Conservation (phyloP, 2,888 invertebrate genomes). For the Athalia rosae region DNA sequence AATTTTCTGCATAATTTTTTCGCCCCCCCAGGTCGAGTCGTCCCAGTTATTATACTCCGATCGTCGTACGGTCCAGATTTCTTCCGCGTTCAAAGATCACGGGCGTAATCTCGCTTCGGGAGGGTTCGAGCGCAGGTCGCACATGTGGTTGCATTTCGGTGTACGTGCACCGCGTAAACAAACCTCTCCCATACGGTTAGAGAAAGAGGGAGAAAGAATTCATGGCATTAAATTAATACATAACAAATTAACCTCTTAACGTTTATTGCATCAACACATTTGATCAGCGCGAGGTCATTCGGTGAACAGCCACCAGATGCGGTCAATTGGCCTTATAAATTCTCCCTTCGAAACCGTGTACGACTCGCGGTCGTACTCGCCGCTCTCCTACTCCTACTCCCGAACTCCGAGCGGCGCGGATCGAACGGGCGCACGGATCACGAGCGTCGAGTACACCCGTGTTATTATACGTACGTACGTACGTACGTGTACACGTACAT, state of each 20-base stretch:
- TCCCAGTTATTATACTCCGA: not conserved
- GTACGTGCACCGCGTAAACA: slow-evolving; percentile 27
- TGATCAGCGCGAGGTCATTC: slow-evolving; percentile 69
- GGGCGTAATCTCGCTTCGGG: not conserved
- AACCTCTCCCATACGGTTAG: not conserved
- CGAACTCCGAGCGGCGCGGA: no score
- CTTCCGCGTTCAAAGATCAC: slow-evolving; percentile 31
- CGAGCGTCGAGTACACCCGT: no score
- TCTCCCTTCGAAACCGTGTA: slow-evolving; percentile 27
- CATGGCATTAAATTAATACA: slow-evolving; percentile 46
- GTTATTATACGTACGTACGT: no score
- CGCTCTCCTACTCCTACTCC: not conserved
- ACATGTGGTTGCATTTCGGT: not conserved
- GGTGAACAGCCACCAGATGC: slow-evolving; percentile 66
- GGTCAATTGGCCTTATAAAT: slow-evolving; percentile 58
- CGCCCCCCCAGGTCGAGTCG: not conserved
- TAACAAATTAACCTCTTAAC: slow-evolving; percentile 64
- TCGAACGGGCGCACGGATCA: no score
- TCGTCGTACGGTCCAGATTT: slow-evolving; percentile 20
- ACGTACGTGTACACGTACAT: no score
- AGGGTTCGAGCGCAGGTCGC: slow-evolving; percentile 14
- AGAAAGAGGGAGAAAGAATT: slow-evolving; percentile 6
- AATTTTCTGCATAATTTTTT: no score
- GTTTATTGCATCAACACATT: slow-evolving; percentile 68
- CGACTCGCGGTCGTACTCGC: not conserved